Base-by-base conservation (phyloP, 2,888 invertebrate genomes). In the Hermaeophaga mercurialis region DNA sequence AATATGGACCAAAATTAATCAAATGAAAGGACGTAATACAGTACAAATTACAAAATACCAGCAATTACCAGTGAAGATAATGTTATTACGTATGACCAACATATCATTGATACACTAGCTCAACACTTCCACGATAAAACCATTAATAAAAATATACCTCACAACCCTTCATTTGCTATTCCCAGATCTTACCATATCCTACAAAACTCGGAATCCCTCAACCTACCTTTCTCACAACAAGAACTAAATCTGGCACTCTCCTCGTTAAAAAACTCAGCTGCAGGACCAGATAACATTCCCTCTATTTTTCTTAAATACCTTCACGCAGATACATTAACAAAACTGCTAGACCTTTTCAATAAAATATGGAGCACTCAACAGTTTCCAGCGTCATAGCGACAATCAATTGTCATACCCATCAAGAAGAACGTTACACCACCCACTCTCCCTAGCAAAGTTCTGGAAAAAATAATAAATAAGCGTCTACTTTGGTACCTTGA, bases 301-400 rank as follows among this genome's bases (percentile, higher is more conserved):
- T 33, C 24, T 1, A 43, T 53, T 17, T 47, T 57, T 31, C 28
- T 53, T 6, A 53, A 48, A 57, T 11, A 56, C 15, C 28, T 56
- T 12, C 17, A 44, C 5, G 1, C 15, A 34, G 45, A 11, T n/a
- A 45, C 45, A 11, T 18, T 34, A 39, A 18, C 17, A 8, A 50
- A 56, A 50, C 39, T 56, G 7, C 38, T 54, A 9, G 34, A 55
- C 43, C 24, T 54, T 26, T 54, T 24, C 39, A 55, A 55, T 33
- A 38, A 44, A 12, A 48, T 55, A 15, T 56, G 56, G 45, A 12
- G 8, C 12, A 46, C 46, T 7, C 46, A 46, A 39, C 39, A 45
- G 39, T 56, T 49, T 36, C 49, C 49, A 11, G 28, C 46, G n/a
- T n/a, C 52, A 9, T 50, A 5, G 11, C 19, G 6, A 2, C 31